Evolutionary conservation across 2,888 invertebrate species (phyloP).

Genomic region (Zootermopsis nevadensis): DNA sequence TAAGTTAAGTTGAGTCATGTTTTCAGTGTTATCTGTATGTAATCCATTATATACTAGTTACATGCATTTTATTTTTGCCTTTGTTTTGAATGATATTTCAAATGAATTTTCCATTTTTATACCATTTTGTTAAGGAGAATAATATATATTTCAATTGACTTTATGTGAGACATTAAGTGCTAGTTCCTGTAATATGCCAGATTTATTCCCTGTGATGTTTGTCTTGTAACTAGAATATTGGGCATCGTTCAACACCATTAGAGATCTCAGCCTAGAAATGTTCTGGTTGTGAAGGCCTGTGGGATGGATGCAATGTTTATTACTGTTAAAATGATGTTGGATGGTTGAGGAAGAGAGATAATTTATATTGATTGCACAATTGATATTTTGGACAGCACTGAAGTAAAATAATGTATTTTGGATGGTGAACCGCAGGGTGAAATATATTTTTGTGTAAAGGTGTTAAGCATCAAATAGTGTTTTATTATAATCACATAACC

Average conservation of each 20-base stretch:
- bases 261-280: slow-evolving; percentile 3
- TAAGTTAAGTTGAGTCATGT: background rate
- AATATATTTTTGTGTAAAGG: slow-evolving; percentile 51
- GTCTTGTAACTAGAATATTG: background rate
- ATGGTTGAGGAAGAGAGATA: slow-evolving; percentile 2
- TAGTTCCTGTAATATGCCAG: slow-evolving; percentile 12
- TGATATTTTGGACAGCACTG: slow-evolving; percentile 24
- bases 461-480: slow-evolving; percentile 50
- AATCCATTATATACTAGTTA: background rate
- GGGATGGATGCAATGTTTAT: slow-evolving; percentile 31
- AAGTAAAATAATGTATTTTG: slow-evolving; percentile 34
- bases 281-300: slow-evolving; percentile 26
- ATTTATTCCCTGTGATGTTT: background rate
- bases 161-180: background rate
- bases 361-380: slow-evolving; percentile 27
- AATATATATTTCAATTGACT: slow-evolving; percentile 4
- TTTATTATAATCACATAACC: slow-evolving; percentile 11
- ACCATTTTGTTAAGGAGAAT: background rate
- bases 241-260: background rate
- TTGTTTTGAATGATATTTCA: background rate
- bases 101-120: slow-evolving; percentile 18
- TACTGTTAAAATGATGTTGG: slow-evolving; percentile 1
- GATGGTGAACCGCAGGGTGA: slow-evolving; percentile 44
- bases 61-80: background rate
- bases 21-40: background rate